Percentiles rank a stretch among this genome's conserved stretches.
Conservation (phyloP, 2,888 invertebrate species). For the Pseudoips prasinana region DNA sequence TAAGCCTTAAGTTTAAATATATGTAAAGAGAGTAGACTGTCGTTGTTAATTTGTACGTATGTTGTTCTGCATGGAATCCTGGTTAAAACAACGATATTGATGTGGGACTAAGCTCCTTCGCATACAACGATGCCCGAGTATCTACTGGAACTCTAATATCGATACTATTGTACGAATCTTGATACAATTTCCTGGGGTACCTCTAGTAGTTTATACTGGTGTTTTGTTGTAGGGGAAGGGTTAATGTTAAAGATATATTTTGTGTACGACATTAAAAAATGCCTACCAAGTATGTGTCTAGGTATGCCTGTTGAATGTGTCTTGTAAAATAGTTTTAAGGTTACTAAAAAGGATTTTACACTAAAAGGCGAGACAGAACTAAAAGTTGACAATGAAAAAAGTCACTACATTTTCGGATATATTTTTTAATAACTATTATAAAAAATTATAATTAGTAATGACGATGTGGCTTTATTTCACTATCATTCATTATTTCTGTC, state of each 20-base stretch:
- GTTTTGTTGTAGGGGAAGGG: too few relatives aligned
- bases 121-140: too few relatives aligned
- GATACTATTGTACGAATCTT: too few relatives aligned
- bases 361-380: constrained; percentile 26
- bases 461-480: too few relatives aligned
- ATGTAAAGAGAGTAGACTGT: constrained; percentile 7
- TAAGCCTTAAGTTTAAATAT: constrained; percentile 4
- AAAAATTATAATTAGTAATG: too few relatives aligned
- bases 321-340: constrained; percentile 27
- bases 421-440: too few relatives aligned
- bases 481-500: too few relatives aligned
- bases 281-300: constrained; percentile 20
- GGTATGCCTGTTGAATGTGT: constrained; percentile 20
- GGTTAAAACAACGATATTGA: constrained; percentile 45
- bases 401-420: too few relatives aligned
- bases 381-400: neutral
- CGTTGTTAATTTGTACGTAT: constrained; percentile 17
- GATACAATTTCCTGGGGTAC: too few relatives aligned
- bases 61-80: constrained; percentile 44
- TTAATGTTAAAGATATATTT: constrained; percentile 12
- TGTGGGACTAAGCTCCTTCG: too few relatives aligned
- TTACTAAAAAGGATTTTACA: constrained; percentile 10
- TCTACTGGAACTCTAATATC: too few relatives aligned
- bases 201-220: too few relatives aligned
- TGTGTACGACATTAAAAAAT: constrained; percentile 23